A percentile compares a stretch with the other conserved stretches of the same genome.
Conservation (phyloP, 2,113 vertebrate genomes). For the Tragelaphus scriptus region DNA sequence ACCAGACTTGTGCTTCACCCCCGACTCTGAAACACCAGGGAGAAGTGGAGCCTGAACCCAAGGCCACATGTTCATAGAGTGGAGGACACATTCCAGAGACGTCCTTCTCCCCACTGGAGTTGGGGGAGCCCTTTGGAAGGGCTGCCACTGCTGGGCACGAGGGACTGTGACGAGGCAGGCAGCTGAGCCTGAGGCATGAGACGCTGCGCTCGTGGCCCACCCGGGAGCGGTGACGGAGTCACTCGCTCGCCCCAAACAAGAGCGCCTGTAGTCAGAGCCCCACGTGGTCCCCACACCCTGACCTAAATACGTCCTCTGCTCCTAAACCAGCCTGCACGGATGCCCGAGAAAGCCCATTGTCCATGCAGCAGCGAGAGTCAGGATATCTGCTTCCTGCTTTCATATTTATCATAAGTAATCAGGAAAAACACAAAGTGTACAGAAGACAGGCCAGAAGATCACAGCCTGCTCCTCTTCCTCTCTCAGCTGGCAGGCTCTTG, state of each 20-base stretch:
- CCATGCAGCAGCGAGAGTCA: background rate
- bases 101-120: background rate
- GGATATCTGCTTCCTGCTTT: accelerated
- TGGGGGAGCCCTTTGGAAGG: background rate
- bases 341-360: accelerated
- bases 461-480: no score
- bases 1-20: background rate
- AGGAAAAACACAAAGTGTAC: accelerated
- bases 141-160: background rate
- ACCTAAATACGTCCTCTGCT: accelerated
- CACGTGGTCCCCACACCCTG: accelerated
- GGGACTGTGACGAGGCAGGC: background rate
- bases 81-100: background rate
- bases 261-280: no score
- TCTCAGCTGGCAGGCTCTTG: accelerated
- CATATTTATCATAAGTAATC: background rate
- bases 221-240: background rate
- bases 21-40: background rate
- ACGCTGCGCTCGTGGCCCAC: background rate
- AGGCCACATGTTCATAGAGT: accelerated
- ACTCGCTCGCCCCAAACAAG: background rate
- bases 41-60: background rate
- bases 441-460: background rate
- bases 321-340: accelerated
- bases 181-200: background rate